Evolutionary conservation across 2,888 invertebrate genomes (phyloP), one percentile per base, ranked within the genome.

Genomic region (Camptogramma bilineatum): DNA sequence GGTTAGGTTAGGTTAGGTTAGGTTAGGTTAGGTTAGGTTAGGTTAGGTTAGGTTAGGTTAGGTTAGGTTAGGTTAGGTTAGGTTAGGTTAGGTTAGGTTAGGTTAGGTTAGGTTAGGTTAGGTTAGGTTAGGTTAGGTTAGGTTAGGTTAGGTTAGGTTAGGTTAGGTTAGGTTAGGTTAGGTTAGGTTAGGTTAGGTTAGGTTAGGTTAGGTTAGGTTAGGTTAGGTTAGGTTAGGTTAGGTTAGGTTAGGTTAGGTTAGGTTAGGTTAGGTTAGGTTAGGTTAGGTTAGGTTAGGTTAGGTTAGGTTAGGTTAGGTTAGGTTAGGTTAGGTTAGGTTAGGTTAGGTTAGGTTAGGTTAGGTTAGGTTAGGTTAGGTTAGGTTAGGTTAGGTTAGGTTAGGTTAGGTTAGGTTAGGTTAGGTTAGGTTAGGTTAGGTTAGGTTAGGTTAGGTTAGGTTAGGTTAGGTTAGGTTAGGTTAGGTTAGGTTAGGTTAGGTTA

Each of bases 251-350:
- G 73, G 71, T 70, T 70, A 69, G 73, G 70, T 67, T 71, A 64
- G 68, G 70, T 64, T 64, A 64, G 69, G 70, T 66, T 71, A 66
- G 68, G 69, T 66, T 71, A 68, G 69, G 72, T 73, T 70, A 73
- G 72, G 70, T 70, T 73, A 73, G 72, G 72, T 73, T 70, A 70
- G 72, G 70, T 72, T 73, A 72, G 70, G 69, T 72, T 70, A 69
- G 70, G 70, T 72, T 72, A 72, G 70, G 70, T 69, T 69, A 72
- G 72, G 57, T 52, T 57, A 62, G 58, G 60, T 60, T 55, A 60
- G 60, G 64, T 64, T 60, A 64, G 60, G 64, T 56, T 60, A 64
- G 60, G 59, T 56, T 59, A 56, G 60, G 59, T 56, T 64, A 56
- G 60, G 55, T 54, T 47, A 39, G 54, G 51, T 48, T 50, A 56